Evolutionary conservation across 1,140 invertebrate genomes (phyloP).

Genomic region (Trachymyrmex septentrionalis): DNA sequence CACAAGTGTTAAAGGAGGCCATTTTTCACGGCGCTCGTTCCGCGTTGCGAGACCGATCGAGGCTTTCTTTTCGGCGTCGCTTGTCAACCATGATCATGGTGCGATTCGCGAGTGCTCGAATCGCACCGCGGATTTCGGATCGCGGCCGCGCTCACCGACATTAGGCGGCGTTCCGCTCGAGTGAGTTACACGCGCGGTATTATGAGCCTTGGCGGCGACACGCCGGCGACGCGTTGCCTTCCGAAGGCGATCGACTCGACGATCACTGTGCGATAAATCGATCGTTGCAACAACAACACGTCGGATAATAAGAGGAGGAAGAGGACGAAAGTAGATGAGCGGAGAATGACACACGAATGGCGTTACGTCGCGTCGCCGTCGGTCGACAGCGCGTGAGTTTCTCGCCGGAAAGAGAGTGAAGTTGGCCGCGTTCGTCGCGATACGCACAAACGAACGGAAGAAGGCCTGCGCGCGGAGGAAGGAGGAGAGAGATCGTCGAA

Average conservation of each 20-base stretch:
- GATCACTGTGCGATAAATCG: background rate
- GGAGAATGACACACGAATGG: constrained; percentile 23
- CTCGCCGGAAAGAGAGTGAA: background rate
- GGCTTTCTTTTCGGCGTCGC: too few relatives aligned
- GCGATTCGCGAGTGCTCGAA: background rate
- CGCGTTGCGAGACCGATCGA: background rate
- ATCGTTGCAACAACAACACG: background rate
- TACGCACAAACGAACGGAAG: background rate
- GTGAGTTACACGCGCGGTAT: constrained; percentile 13
- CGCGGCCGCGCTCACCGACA: constrained; percentile 13
- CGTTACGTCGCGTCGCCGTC: constrained; percentile 3
- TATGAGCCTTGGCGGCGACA: background rate
- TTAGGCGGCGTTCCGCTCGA: background rate
- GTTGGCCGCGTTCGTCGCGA: constrained; percentile 2
- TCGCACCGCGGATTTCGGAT: constrained; percentile 28
- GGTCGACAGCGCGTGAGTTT: constrained; percentile 13
- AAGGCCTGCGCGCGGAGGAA: background rate
- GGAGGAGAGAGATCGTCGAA: background rate
- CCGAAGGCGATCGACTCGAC: constrained; percentile 8
- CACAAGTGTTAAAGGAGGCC: constrained; percentile 5
- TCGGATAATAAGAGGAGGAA: background rate
- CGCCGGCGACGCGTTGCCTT: constrained; percentile 3
- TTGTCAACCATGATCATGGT: constrained; percentile 23
- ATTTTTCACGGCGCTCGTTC: constrained; percentile 16
- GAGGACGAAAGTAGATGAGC: background rate